These are phyloP conservation scores for Hirtodrosophila confusa DNA, from an alignment of 2,888 invertebrate genomes.

Conservation along the genomic window DNA sequence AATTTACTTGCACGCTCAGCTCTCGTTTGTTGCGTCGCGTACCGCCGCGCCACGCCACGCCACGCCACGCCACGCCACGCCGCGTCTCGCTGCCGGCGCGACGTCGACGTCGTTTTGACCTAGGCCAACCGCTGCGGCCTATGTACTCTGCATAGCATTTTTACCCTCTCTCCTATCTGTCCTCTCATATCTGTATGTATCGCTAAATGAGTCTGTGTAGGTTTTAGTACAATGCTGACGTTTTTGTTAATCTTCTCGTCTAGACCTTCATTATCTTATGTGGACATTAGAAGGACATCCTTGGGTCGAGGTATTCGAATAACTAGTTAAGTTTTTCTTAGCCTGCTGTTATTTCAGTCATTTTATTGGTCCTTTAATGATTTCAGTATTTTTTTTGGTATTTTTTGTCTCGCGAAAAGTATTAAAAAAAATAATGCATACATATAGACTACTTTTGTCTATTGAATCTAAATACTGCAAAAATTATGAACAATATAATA, in stretches of 20 bases:
- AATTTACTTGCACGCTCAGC: conserved; percentile 12
- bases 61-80: conserved; percentile 10
- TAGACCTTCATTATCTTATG: conserved; percentile 70
- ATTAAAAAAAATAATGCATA: too few relatives aligned
- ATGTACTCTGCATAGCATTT: conserved; percentile 27
- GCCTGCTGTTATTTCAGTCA: too few relatives aligned
- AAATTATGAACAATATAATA: too few relatives aligned
- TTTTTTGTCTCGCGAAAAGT: too few relatives aligned
- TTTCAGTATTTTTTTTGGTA: too few relatives aligned
- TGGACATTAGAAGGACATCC: conserved; percentile 15
- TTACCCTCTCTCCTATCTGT: conserved; percentile 21
- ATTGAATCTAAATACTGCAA: too few relatives aligned
- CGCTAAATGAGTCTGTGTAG: neutral
- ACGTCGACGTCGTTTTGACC: conserved; percentile 58
- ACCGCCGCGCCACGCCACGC: conserved; percentile 11
- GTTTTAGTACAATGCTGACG: conserved; percentile 28
- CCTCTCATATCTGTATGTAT: conserved; percentile 1
- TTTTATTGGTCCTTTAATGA: too few relatives aligned
- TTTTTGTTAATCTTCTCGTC: conserved; percentile 50
- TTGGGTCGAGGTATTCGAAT: neutral
- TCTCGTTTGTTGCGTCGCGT: conserved; percentile 27
- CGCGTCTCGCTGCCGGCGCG: conserved; percentile 24
- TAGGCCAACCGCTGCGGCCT: conserved; percentile 62
- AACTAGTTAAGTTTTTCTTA: too few relatives aligned
- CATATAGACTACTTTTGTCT: too few relatives aligned